Conservation (phyloP, 2,113 vertebrate species). For the Phaethon lepturus region DNA sequence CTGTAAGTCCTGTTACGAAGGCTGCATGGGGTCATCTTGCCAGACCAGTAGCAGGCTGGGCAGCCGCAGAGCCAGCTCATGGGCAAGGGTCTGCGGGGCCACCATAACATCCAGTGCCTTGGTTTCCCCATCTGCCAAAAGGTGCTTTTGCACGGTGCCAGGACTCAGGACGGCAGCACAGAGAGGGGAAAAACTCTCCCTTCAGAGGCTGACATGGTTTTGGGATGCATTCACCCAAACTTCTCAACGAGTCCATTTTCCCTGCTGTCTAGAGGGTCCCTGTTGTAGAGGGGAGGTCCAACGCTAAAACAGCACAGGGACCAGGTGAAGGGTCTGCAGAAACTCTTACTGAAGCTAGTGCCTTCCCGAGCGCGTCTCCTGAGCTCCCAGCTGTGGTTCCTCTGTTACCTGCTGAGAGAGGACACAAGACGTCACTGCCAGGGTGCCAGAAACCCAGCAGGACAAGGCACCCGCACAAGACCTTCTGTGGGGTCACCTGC, state of each 20-base stretch:
- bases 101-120: not conserved
- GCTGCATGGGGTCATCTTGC: not conserved
- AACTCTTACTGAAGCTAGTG: constrained; percentile 92
- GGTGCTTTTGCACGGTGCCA: not conserved
- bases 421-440: not conserved
- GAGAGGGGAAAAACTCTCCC: not conserved
- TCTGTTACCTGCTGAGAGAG: constrained; percentile 81
- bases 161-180: not conserved
- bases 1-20: not conserved
- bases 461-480: accelerated
- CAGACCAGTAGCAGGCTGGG: not conserved
- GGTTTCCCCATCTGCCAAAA: not conserved
- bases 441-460: not conserved
- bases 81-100: not conserved
- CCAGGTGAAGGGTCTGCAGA: accelerated
- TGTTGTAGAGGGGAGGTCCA: not conserved
- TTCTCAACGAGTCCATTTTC: not conserved
- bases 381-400: constrained; percentile 92
- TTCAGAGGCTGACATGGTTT: not conserved
- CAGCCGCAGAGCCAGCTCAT: not conserved
- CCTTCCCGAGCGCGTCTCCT: constrained; percentile 97
- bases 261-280: not conserved
- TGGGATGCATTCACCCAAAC: not conserved
- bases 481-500: not conserved
- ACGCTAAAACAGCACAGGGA: not conserved